Evolutionary conservation across 2,888 invertebrate species (phyloP).

Genomic region (Macaria liturata): DNA sequence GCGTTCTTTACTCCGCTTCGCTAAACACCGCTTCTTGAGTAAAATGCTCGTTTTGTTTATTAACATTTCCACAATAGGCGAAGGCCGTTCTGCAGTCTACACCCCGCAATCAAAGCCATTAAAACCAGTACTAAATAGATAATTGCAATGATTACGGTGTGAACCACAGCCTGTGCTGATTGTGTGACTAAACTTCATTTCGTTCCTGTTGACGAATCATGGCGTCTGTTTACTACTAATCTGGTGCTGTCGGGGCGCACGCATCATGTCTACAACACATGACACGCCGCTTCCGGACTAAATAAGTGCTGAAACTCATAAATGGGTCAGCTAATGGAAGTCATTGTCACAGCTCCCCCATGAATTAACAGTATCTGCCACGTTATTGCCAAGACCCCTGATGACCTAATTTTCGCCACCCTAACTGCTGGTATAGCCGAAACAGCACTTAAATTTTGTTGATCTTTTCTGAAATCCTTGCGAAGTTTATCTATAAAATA

Average conservation of each 20-base stretch:
- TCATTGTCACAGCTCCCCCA: slow-evolving; percentile 38
- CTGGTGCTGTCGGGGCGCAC: slow-evolving; percentile 15
- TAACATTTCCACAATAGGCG: not conserved
- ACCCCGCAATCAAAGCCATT: slow-evolving; percentile 9
- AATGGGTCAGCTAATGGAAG: slow-evolving; percentile 43
- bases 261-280: slow-evolving; percentile 20
- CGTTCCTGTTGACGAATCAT: slow-evolving; percentile 28
- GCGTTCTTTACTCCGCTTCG: slow-evolving; percentile 1
- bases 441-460: slow-evolving; percentile 20
- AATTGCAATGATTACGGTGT: slow-evolving; percentile 15
- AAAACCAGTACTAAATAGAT: slow-evolving; percentile 8
- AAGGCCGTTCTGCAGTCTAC: not conserved
- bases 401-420: slow-evolving; percentile 41
- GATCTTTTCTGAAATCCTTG: no score
- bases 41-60: slow-evolving; percentile 3
- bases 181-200: slow-evolving; percentile 27
- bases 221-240: slow-evolving; percentile 10
- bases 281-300: slow-evolving; percentile 27
- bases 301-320: slow-evolving; percentile 35
- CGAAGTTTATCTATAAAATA: no score
- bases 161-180: slow-evolving; percentile 29
- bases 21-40: slow-evolving; percentile 1
- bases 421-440: slow-evolving; percentile 25
- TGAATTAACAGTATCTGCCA: slow-evolving; percentile 37
- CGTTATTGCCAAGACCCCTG: slow-evolving; percentile 28